Percentiles rank a stretch among this genome's conserved stretches.
phyloP scores from a whole-genome alignment of 2,888 invertebrate species.

The Tupiocoris notatus region DNA sequence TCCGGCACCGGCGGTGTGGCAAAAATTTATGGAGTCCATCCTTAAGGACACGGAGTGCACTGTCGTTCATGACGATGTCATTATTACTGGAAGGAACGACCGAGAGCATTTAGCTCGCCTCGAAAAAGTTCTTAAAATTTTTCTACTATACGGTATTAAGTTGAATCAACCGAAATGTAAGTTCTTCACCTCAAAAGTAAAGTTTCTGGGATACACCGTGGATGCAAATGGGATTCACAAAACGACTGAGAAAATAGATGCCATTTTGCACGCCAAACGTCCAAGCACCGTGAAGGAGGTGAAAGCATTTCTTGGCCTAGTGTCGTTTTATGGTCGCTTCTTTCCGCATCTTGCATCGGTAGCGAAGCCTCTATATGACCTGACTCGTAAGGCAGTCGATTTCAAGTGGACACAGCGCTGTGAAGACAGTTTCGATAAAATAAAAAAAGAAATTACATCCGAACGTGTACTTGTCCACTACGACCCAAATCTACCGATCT shows the following conservation, averaged over 20 bases:
- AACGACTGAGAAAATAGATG: slow-evolving; percentile 1
- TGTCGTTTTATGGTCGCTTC: slow-evolving; percentile 10
- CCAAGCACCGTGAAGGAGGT: slow-evolving; percentile 3
- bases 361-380: slow-evolving; percentile 4
- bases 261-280: neutral
- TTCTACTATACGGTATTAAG: neutral
- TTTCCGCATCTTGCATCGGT: slow-evolving; percentile 7
- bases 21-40: slow-evolving; percentile 51
- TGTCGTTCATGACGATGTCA: slow-evolving; percentile 19
- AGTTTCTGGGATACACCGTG: slow-evolving; percentile 1
- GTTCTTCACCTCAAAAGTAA: neutral
- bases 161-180: slow-evolving; percentile 2
- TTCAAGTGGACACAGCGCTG: slow-evolving; percentile 4
- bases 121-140: neutral
- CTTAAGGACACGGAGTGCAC: neutral
- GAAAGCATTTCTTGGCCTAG: slow-evolving; percentile 11
- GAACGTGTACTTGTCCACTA: slow-evolving; percentile 10
- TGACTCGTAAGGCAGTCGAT: slow-evolving; percentile 1
- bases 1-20: slow-evolving; percentile 52
- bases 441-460: slow-evolving; percentile 7
- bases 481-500: neutral
- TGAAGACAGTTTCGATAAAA: slow-evolving; percentile 12
- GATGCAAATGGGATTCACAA: slow-evolving; percentile 10
- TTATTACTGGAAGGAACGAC: neutral
- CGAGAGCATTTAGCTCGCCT: neutral